Evolutionary conservation across 2,113 vertebrate genomes (phyloP), one percentile per base, ranked within the genome.

Genomic region (Scolopax mira): DNA sequence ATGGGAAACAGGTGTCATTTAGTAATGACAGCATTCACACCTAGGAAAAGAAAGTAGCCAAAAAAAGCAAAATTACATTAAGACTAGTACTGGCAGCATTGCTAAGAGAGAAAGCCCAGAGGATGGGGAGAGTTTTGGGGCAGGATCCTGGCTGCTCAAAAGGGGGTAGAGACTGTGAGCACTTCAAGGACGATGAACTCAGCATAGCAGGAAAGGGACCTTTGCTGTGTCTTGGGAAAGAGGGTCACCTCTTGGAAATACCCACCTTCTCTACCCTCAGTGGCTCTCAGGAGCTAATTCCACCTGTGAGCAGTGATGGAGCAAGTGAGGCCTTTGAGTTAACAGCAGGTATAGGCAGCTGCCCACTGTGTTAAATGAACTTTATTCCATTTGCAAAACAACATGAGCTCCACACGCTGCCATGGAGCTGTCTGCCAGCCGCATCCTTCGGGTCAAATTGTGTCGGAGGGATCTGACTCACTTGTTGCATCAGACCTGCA

Each of bases 331-430:
- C 75, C 71, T 91, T 44, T 10, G 17, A 61, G 37, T 58, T 88
- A 88, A 86, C 3, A 18, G 79, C 72, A 94, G 52, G 54, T 74
- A 57, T 5, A 73, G 72, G 64, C 65, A 66, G 70, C 41, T 5
- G 21, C 60, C 72, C 8, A 12, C 79, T 90, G 14, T 33, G n/a
- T 61, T 79, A 70, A 74, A 65, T 92, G 83, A 97, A 95, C 95
- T 93, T 93, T 95, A 96, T 94, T 93, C 94, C 77, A 84, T 90
- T 97, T 96, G 67, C 92, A 96, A 94, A 90, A 88, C 23, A 54
- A 21, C 2, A 7, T 17, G 46, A 79, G 27, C 55, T 51, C 49
- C 39, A 35, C 67, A 42, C 0, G 0, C 80, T 83, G 79, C 85
- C 1, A 0, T 62, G 81, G 77, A 37, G 60, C 49, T 78, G 81